A percentile compares a stretch with the other conserved stretches of the same genome.
These are phyloP conservation scores for Adelosebastes latens DNA, from an alignment of 2,797 vertebrate genomes.

Conservation along the genomic window DNA sequence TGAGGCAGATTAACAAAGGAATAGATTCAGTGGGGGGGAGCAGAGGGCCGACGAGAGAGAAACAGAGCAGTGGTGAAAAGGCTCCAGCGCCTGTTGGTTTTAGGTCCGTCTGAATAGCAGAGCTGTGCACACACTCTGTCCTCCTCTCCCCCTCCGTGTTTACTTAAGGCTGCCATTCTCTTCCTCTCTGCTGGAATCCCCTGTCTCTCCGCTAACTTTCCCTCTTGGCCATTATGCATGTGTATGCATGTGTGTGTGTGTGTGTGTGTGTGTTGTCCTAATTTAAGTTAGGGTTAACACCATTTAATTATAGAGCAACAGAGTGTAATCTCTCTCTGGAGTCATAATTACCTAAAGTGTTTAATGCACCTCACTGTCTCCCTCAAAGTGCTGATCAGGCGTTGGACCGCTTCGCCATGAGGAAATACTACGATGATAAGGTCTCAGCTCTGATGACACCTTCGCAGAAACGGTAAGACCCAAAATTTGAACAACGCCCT, in stretches of 20 bases:
- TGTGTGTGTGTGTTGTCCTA: slow-evolving; percentile 31
- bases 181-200: slow-evolving; percentile 80
- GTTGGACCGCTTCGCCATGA: slow-evolving; percentile 96
- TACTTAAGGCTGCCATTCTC: slow-evolving; percentile 79
- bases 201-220: slow-evolving; percentile 75
- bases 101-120: slow-evolving; percentile 76
- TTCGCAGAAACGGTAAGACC: slow-evolving; percentile 92
- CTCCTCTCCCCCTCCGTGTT: slow-evolving; percentile 77
- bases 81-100: slow-evolving; percentile 77
- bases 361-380: slow-evolving; percentile 62
- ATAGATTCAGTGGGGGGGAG: slow-evolving; percentile 17
- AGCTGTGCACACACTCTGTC: slow-evolving; percentile 76
- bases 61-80: slow-evolving; percentile 68
- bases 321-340: slow-evolving; percentile 55
- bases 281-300: slow-evolving; percentile 62
- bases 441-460: slow-evolving; percentile 94
- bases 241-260: slow-evolving; percentile 34
- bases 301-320: slow-evolving; percentile 59
- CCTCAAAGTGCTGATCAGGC: slow-evolving; percentile 93
- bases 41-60: slow-evolving; percentile 30
- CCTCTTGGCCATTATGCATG: slow-evolving; percentile 58
- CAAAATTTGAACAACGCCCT: slow-evolving; percentile 49
- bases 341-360: slow-evolving; percentile 70
- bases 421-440: slow-evolving; percentile 98
- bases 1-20: slow-evolving; percentile 65